Evolutionary conservation across 2,797 vertebrate genomes (phyloP), one percentile per base, ranked within the genome.

Genomic region (Trematomus bernacchii): DNA sequence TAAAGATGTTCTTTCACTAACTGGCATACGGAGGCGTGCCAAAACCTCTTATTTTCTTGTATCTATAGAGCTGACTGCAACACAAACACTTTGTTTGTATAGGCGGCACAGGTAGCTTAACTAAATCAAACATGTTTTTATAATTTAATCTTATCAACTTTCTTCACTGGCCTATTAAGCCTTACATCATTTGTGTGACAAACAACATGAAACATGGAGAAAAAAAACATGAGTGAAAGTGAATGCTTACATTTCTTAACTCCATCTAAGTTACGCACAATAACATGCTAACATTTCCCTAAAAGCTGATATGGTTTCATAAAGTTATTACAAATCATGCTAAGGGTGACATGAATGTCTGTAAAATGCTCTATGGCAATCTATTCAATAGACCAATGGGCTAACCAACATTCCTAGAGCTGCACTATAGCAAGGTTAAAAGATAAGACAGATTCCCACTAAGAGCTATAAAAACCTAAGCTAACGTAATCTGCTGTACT

Each of bases 1-100:
- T 70, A 76, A 77, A 79, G 79, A 78, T 65, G 43, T 78, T 87
- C 75, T 62, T 66, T 80, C 58, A 70, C 71, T 83, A 57, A 69
- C 51, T 73, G 74, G 14, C 62, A 52, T 33, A 50, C 63, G 78
- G 65, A 85, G 37, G 67, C 18, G 15, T 7, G 69, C 76, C 68
- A 80, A 66, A 76, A 61, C 50, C 33, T 76, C 81, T 71, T 69
- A 53, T 61, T 77, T 54, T 64, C 48, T 71, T 73, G 50, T 18
- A 64, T 79, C 33, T 71, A n/a, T 65, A 47, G 40, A 61, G 44
- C 57, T 65, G 59, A 80, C 18, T 30, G 52, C 21, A 71, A 23
- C n/a, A 52, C 52, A 19, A 14, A 47, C 53, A 54, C 62, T 44
- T 44, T 37, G n/a, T 48, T 62, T 75, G 18, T 47, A 61, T 42